Evolutionary conservation across 1,140 invertebrate genomes (phyloP).

Genomic region (Theocolax elegans): DNA sequence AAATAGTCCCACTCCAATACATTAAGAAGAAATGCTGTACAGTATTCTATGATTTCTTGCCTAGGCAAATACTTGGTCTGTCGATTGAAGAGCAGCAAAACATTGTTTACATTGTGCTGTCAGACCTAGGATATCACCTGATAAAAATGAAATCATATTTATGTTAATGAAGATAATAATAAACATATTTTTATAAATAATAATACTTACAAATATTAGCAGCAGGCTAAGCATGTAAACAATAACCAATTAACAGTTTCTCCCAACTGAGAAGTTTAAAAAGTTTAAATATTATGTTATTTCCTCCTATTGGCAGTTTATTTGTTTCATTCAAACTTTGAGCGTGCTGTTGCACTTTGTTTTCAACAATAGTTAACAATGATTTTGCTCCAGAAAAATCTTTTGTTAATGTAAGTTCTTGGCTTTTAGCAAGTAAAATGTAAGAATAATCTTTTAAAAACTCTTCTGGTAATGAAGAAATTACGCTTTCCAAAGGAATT

Average conservation of each 20-base stretch:
- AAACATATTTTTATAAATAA: too few relatives aligned
- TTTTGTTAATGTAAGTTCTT: constrained; percentile 75
- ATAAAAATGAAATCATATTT: constrained; percentile 39
- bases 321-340: constrained; percentile 50
- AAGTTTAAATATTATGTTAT: constrained; percentile 71
- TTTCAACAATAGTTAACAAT: constrained; percentile 76
- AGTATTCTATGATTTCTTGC: constrained; percentile 76
- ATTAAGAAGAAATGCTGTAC: constrained; percentile 82
- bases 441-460: constrained; percentile 78
- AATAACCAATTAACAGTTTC: constrained; percentile 76
- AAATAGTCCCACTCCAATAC: constrained; percentile 82
- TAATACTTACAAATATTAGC: constrained; percentile 57
- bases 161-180: constrained; percentile 37
- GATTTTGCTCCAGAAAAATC: constrained; percentile 78
- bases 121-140: constrained; percentile 63
- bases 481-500: constrained; percentile 77
- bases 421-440: constrained; percentile 85
- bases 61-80: constrained; percentile 72
- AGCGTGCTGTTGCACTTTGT: constrained; percentile 72
- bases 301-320: constrained; percentile 13
- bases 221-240: constrained; percentile 72
- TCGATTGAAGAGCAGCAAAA: constrained; percentile 68
- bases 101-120: constrained; percentile 64
- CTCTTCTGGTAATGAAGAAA: constrained; percentile 75
- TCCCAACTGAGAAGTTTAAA: constrained; percentile 84